Evolutionary conservation across 2,888 invertebrate genomes (phyloP), one percentile per base, ranked within the genome.

Genomic region (Crocallis elinguaria): DNA sequence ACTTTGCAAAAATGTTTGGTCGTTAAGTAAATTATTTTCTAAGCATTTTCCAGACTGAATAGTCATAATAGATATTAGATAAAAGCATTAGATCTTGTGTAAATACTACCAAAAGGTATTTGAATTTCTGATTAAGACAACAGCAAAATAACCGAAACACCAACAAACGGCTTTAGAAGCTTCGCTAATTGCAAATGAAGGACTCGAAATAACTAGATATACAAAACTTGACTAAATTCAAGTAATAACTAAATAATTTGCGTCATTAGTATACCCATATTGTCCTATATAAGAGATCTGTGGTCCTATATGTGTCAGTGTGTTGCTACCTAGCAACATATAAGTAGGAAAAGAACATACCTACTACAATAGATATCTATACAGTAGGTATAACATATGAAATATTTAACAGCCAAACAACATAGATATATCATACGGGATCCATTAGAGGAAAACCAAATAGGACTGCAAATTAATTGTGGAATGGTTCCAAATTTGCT

Each of bases 101-200:
- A 49, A 49, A 36, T 42, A 36, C 42, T 9, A 13, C 12, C 8
- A 23, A 8, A n/a, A 25, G 25, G n/a, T 25, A 25, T 9, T 25
- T 25, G 1, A 23, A 23, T 23, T 23, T 23, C 23, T 23, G 23
- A 23, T 7, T 3, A 17, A 17, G 17, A 35, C 17, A 48, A 21
- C 17, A 29, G 21, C 36, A 43, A 14, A 43, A 19, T 50, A 37
- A 44, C 38, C 33, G 38, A 19, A 50, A 44, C n/a, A 50, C 33
- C n/a, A n/a, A 50, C 30, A 50, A 44, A 50, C 13, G 44, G 43
- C 37, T 44, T 21, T 27, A 32, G 46, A 41, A 42, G 41, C 41
- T 13, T 37, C 35, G 25, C 27, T 11, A 33, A 33, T 44, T 27
- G 32, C 27, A 35, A 50, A 50, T 43, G 21, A 16, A 30, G 23